phyloP scores from a whole-genome alignment of 2,113 vertebrate genomes.

The Atractosteus spatula region DNA sequence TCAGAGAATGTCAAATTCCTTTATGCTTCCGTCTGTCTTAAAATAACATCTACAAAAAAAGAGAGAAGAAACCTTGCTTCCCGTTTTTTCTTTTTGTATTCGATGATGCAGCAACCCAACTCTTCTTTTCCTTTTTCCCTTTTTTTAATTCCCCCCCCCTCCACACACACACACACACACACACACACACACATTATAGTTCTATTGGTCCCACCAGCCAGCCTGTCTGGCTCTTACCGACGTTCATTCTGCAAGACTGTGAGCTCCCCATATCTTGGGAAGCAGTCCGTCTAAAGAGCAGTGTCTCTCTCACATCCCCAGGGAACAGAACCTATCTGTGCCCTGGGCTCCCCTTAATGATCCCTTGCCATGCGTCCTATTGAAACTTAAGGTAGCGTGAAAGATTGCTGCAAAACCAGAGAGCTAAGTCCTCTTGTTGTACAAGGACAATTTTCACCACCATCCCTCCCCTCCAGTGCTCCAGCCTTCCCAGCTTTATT shows the following conservation, averaged over 20 bases:
- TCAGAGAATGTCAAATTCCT: slow-evolving; percentile 21
- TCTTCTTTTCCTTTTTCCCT: slow-evolving; percentile 1
- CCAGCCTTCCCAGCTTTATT: slow-evolving; percentile 68
- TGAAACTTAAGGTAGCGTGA: slow-evolving; percentile 89
- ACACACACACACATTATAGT: slow-evolving; percentile 42
- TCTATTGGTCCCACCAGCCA: slow-evolving; percentile 56
- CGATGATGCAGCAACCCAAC: slow-evolving; percentile 17
- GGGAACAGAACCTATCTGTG: slow-evolving; percentile 52
- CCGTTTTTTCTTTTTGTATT: slow-evolving; percentile 25
- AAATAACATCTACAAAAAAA: slow-evolving; percentile 18
- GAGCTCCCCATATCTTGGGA: slow-evolving; percentile 54
- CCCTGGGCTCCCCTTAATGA: slow-evolving; percentile 62
- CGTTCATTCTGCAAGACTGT: slow-evolving; percentile 53
- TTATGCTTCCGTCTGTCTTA: slow-evolving; percentile 23
- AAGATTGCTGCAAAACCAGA: slow-evolving; percentile 84
- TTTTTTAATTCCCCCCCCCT: slow-evolving; percentile 14
- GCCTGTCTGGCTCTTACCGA: slow-evolving; percentile 57
- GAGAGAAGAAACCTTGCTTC: slow-evolving; percentile 21
- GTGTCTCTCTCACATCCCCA: slow-evolving; percentile 40
- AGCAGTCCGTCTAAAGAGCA: slow-evolving; percentile 42
- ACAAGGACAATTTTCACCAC: slow-evolving; percentile 78
- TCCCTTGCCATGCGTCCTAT: slow-evolving; percentile 79
- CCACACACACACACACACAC: slow-evolving; percentile 27
- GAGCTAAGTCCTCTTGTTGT: slow-evolving; percentile 85
- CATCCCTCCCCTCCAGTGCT: slow-evolving; percentile 55